These are phyloP conservation scores for Manis javanica DNA, from an alignment of 2,797 vertebrate species.

Conservation along the genomic window DNA sequence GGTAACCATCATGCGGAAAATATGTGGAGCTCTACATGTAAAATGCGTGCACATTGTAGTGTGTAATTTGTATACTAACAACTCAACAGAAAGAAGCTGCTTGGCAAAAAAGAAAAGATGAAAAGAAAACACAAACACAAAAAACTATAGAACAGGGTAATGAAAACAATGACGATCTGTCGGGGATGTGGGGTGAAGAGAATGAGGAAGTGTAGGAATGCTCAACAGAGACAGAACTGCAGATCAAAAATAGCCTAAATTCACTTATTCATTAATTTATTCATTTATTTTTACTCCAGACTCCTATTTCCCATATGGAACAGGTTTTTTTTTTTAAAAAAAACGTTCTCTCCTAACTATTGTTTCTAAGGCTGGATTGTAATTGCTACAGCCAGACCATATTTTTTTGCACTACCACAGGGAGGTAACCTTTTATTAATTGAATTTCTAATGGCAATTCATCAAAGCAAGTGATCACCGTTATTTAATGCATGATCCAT, in stretches of 20 bases:
- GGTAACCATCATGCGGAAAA: background rate
- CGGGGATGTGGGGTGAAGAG: background rate
- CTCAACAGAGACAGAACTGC: background rate
- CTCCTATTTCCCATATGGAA: background rate
- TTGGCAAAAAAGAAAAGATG: background rate
- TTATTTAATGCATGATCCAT: constrained; percentile 62
- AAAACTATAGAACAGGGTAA: background rate
- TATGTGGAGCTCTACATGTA: background rate
- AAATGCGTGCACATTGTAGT: background rate
- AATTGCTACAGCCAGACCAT: background rate
- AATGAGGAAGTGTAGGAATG: background rate
- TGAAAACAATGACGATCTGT: background rate
- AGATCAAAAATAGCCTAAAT: background rate
- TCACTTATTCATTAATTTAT: background rate
- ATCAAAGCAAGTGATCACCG: constrained; percentile 13
- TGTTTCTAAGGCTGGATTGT: constrained; percentile 44
- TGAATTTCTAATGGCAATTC: constrained; percentile 72
- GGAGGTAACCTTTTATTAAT: constrained; percentile 69
- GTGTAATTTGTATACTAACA: background rate
- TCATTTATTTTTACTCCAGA: background rate
- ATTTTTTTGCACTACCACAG: background rate
- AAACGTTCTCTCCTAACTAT: background rate
- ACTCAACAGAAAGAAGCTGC: background rate
- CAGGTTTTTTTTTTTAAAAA: background rate
- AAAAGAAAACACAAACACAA: background rate